Evolutionary conservation across 2,888 invertebrate genomes (phyloP).

Genomic region (Malachius bipustulatus): DNA sequence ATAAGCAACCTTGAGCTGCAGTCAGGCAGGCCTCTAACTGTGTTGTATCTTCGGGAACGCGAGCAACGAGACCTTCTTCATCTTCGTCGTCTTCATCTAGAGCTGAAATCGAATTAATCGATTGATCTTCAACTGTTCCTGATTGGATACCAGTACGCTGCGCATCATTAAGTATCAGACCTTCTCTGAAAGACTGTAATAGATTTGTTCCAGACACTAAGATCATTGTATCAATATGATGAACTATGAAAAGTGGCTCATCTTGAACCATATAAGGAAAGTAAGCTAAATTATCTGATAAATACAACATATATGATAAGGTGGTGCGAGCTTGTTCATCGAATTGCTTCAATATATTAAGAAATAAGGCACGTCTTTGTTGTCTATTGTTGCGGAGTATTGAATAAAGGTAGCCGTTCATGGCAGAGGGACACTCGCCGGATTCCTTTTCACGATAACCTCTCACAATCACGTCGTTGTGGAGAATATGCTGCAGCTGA

Average conservation of each 20-base stretch:
- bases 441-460: slow-evolving; percentile 60
- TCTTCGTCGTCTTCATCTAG: slow-evolving; percentile 73
- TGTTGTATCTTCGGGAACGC: slow-evolving; percentile 65
- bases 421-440: slow-evolving; percentile 69
- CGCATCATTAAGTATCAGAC: slow-evolving; percentile 25
- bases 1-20: slow-evolving; percentile 80
- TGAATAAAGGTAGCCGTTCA: slow-evolving; percentile 83
- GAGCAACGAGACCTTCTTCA: slow-evolving; percentile 53
- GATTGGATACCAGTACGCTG: neutral
- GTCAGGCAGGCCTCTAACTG: slow-evolving; percentile 70
- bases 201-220: slow-evolving; percentile 87
- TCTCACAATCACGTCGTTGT: slow-evolving; percentile 53
- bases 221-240: slow-evolving; percentile 88
- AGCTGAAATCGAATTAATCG: slow-evolving; percentile 16
- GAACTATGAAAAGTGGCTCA: slow-evolving; percentile 90
- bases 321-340: slow-evolving; percentile 74
- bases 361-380: slow-evolving; percentile 73
- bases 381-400: slow-evolving; percentile 75
- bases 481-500: slow-evolving; percentile 60
- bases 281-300: slow-evolving; percentile 91
- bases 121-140: neutral
- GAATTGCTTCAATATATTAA: slow-evolving; percentile 81
- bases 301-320: slow-evolving; percentile 79
- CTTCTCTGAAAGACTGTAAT: slow-evolving; percentile 81
- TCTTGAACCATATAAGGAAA: slow-evolving; percentile 90